A percentile compares a stretch with the other conserved stretches of the same genome.
Evolutionary conservation across 1,140 invertebrate species (phyloP).

Genomic region (Piezodorus guildinii): DNA sequence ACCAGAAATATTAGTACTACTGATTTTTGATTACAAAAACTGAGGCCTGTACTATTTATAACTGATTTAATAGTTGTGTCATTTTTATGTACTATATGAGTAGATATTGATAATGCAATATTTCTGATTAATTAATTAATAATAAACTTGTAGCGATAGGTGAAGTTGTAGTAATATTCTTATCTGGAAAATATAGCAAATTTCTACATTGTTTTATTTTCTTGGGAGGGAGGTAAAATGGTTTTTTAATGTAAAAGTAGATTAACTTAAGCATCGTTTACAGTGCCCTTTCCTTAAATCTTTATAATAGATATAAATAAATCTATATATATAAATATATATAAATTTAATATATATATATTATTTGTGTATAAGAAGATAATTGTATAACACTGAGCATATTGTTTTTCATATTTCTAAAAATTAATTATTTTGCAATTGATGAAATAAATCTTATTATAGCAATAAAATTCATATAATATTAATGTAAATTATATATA

Average conservation of each 20-base stretch:
- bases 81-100: constrained; percentile 23
- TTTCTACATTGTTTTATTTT: constrained; percentile 16
- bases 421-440: constrained; percentile 8
- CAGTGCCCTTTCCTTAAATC: constrained; percentile 15
- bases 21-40: constrained; percentile 22
- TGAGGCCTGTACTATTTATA: constrained; percentile 28
- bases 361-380: constrained; percentile 14
- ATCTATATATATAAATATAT: constrained; percentile 5
- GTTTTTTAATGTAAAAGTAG: constrained; percentile 10
- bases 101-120: constrained; percentile 20
- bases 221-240: constrained; percentile 13
- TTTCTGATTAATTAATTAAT: constrained; percentile 16
- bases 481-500: constrained; percentile 4
- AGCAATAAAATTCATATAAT: constrained; percentile 19
- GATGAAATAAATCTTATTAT: constrained; percentile 8
- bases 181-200: constrained; percentile 14
- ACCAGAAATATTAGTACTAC: constrained; percentile 20
- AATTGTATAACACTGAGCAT: constrained; percentile 4
- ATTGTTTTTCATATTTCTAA: constrained; percentile 10
- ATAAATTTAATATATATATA: constrained; percentile 14
- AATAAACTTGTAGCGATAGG: constrained; percentile 11
- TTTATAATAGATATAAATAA: constrained; percentile 13
- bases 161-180: constrained; percentile 11
- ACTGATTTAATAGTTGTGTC: constrained; percentile 25
- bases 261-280: constrained; percentile 3